phyloP scores from a whole-genome alignment of 2,113 vertebrate species.

The Oreocharis arfaki region DNA sequence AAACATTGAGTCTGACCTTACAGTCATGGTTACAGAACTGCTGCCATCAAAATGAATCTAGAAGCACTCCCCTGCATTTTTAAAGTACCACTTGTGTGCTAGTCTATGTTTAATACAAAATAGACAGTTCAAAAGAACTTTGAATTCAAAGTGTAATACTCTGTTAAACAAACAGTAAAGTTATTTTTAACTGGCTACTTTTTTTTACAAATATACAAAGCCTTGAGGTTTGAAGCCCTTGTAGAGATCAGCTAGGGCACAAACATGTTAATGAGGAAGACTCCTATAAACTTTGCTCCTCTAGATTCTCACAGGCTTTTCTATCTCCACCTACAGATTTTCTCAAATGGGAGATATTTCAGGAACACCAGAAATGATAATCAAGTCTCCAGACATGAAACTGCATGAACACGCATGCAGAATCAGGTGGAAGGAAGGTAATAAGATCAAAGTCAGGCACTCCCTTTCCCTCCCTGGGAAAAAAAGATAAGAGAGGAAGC shows the following conservation, averaged over 20 bases:
- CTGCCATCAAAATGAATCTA: neutral
- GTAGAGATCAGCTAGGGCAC: neutral
- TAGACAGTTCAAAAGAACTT: neutral
- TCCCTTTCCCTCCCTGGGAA: neutral
- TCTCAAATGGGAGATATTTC: neutral
- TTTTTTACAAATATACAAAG: neutral
- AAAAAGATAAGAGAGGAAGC: neutral
- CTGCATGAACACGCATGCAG: neutral
- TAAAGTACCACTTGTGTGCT: neutral
- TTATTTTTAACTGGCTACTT: neutral
- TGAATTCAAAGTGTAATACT: neutral
- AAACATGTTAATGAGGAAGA: neutral
- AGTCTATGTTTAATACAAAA: neutral
- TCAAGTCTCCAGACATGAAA: slow-evolving; percentile 22
- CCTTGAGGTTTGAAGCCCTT: neutral
- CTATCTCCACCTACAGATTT: neutral
- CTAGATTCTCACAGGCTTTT: neutral
- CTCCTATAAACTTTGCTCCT: neutral
- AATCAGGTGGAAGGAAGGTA: slow-evolving; percentile 19
- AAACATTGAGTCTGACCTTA: neutral
- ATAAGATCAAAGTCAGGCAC: slow-evolving; percentile 32
- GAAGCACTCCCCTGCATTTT: neutral
- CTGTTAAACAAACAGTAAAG: neutral
- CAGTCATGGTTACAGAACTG: neutral
- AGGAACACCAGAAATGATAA: neutral